Evolutionary conservation across 2,888 invertebrate genomes (phyloP).

Genomic region (Tenthredo notha): DNA sequence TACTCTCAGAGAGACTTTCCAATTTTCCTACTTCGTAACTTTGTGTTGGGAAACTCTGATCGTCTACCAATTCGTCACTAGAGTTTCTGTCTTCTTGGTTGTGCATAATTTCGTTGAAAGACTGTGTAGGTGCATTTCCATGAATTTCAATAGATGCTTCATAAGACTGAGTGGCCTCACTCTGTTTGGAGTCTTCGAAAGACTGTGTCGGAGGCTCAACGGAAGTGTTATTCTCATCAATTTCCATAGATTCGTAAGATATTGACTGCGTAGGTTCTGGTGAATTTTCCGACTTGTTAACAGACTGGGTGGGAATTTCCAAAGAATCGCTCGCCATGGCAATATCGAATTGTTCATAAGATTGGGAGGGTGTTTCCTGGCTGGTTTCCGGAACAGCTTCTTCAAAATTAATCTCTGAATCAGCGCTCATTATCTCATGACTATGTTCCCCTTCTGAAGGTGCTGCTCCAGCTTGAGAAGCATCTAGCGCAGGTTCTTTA

Average conservation of each 20-base stretch:
- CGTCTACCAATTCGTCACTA: slow-evolving; percentile 62
- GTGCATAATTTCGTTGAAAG: slow-evolving; percentile 72
- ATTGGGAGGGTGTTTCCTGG: slow-evolving; percentile 73
- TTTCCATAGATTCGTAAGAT: slow-evolving; percentile 68
- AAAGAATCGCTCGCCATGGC: slow-evolving; percentile 64
- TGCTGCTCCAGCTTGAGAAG: slow-evolving; percentile 60
- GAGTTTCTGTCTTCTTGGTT: slow-evolving; percentile 65
- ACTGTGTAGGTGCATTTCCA: slow-evolving; percentile 72
- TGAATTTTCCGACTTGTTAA: slow-evolving; percentile 69
- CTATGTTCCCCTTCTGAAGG: slow-evolving; percentile 66
- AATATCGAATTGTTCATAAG: slow-evolving; percentile 70
- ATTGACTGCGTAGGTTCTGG: slow-evolving; percentile 72
- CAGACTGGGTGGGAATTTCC: slow-evolving; percentile 74
- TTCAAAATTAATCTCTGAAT: slow-evolving; percentile 63
- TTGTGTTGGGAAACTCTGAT: slow-evolving; percentile 74
- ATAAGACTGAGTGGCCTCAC: slow-evolving; percentile 70
- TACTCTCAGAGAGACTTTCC: slow-evolving; percentile 69
- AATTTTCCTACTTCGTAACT: slow-evolving; percentile 73
- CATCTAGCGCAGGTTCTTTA: slow-evolving; percentile 55
- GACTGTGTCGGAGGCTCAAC: slow-evolving; percentile 72
- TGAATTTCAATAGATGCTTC: slow-evolving; percentile 63
- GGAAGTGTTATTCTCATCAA: slow-evolving; percentile 64
- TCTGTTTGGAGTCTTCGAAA: slow-evolving; percentile 69
- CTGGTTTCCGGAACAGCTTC: slow-evolving; percentile 65
- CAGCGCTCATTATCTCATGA: slow-evolving; percentile 53